Evolutionary conservation across 2,888 invertebrate species (phyloP).

Genomic region (Dryobota labecula): DNA sequence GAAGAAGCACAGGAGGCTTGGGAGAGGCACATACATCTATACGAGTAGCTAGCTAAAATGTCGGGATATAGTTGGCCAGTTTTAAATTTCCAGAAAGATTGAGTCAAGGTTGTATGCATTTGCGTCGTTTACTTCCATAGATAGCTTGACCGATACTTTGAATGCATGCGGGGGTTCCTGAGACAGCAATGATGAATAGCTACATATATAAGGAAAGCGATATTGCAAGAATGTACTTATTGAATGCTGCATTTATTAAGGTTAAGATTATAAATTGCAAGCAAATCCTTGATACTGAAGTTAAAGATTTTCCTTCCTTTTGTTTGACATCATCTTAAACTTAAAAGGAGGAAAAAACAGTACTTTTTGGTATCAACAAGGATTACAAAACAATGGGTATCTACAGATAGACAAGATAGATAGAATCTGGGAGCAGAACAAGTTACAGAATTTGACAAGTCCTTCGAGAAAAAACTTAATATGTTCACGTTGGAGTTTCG

Average conservation of each 20-base stretch:
- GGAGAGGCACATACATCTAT: background rate
- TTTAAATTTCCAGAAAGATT: background rate
- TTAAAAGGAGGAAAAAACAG: slow-evolving; percentile 14
- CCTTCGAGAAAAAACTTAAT: background rate
- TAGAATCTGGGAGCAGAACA: background rate
- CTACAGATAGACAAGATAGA: background rate
- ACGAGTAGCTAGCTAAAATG: background rate
- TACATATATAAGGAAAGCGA: background rate
- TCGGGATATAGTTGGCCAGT: background rate
- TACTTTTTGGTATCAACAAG: slow-evolving; percentile 1
- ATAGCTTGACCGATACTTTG: background rate
- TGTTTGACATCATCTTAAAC: slow-evolving; percentile 22
- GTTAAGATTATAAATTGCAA: slow-evolving; percentile 22
- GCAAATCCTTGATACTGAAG: slow-evolving; percentile 15
- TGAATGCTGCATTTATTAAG: slow-evolving; percentile 21
- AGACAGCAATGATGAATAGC: slow-evolving; percentile 4
- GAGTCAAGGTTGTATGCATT: background rate
- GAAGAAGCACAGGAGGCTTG: no score
- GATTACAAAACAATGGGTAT: background rate
- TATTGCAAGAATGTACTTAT: slow-evolving; percentile 4
- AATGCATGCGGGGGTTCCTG: background rate
- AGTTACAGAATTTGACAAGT: background rate
- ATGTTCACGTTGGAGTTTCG: background rate
- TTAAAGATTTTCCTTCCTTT: slow-evolving; percentile 37
- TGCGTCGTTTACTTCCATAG: no score